Evolutionary conservation across 2,797 vertebrate species (phyloP).

Genomic region (Bryconaethiops microstoma): DNA sequence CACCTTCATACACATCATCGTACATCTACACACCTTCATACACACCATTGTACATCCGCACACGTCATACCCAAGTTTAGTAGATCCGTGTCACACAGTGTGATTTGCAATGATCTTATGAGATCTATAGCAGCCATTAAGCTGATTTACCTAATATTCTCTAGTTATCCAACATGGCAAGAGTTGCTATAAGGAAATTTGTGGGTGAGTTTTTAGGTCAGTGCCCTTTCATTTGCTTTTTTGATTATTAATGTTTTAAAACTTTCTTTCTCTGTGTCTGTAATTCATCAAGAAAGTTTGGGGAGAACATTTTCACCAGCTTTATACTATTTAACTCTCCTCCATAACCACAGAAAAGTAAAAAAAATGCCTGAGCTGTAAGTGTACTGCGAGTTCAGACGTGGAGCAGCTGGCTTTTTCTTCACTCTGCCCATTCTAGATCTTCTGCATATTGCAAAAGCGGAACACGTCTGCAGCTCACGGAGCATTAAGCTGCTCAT

Average conservation of each 20-base stretch:
- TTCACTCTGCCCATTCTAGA: background rate
- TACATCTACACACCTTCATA: too few species aligned
- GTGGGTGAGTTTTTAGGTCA: too few species aligned
- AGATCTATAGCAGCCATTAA: too few species aligned
- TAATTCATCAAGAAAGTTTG: background rate
- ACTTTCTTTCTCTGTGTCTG: background rate
- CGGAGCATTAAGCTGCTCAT: conserved; percentile 23
- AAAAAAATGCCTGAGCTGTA: background rate
- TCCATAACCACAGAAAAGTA: background rate
- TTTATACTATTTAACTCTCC: background rate
- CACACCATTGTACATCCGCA: too few species aligned
- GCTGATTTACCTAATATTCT: too few species aligned
- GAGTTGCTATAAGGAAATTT: too few species aligned
- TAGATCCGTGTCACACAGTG: too few species aligned
- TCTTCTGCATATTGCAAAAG: conserved; percentile 3
- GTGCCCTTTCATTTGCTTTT: too few species aligned
- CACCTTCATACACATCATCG: too few species aligned
- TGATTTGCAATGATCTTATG: too few species aligned
- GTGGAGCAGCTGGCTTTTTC: background rate
- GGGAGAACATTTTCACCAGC: background rate
- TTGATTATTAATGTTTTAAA: background rate
- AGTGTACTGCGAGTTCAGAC: background rate
- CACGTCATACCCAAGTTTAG: too few species aligned
- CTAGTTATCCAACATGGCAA: too few species aligned
- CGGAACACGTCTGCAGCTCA: conserved; percentile 32